phyloP scores from a whole-genome alignment of 2,113 vertebrate species.

The Bagarius yarrelli region DNA sequence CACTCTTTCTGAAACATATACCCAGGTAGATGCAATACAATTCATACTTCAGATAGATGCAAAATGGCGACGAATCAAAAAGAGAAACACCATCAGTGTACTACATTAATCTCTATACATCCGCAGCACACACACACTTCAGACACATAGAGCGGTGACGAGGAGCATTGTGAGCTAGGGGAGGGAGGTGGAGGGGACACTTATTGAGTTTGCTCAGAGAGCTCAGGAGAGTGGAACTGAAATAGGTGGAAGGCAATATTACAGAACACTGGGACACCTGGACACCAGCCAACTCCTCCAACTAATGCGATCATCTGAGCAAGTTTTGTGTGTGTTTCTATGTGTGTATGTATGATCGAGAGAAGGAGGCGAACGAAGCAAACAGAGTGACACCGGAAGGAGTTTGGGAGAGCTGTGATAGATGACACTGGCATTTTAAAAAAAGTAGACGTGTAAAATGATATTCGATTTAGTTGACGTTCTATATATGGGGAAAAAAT shows the following conservation, averaged over 20 bases:
- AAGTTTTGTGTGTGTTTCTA: conserved; percentile 31
- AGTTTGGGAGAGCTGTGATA: conserved; percentile 14
- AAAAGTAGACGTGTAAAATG: not conserved
- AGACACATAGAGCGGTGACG: not conserved
- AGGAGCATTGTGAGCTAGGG: conserved; percentile 20
- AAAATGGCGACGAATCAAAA: conserved; percentile 11
- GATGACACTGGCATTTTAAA: conserved; percentile 23
- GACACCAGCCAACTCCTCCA: conserved; percentile 62
- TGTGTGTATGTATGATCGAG: conserved; percentile 10
- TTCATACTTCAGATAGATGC: conserved; percentile 16
- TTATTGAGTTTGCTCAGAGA: conserved; percentile 78
- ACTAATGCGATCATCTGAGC: conserved; percentile 73
- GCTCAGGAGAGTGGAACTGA: conserved; percentile 66
- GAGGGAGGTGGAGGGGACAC: conserved; percentile 66
- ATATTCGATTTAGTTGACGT: not conserved
- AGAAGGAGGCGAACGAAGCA: not conserved
- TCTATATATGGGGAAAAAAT: conserved; percentile 10
- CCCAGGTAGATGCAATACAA: not conserved
- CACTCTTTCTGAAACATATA: not conserved
- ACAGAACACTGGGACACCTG: conserved; percentile 68
- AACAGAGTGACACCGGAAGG: conserved; percentile 33
- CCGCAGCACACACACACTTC: conserved; percentile 38
- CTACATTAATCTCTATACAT: conserved; percentile 39
- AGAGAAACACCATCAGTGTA: conserved; percentile 20
- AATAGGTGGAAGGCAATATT: conserved; percentile 71